Evolutionary conservation across 2,113 vertebrate genomes (phyloP), one percentile per base, ranked within the genome.

Genomic region (Peromyscus polionotus): DNA sequence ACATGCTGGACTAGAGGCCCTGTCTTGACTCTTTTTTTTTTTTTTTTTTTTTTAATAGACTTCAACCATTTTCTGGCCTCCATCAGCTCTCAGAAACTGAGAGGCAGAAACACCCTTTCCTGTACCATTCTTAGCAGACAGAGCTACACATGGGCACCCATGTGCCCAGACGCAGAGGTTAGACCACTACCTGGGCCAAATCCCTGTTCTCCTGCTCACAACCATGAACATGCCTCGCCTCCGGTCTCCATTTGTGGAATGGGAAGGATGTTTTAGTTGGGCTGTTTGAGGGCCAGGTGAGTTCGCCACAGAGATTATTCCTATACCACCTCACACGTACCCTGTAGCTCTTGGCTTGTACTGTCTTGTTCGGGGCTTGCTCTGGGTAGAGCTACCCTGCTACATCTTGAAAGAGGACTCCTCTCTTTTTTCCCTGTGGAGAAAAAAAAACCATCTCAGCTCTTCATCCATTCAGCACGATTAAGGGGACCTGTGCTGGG

Each of bases 171-270:
- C 11, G 8, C 0, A 19, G 63, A 80, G 7, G 20, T 91, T 59
- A 75, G 51, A 84, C 14, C 61, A 11, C 26, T 3, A 7, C 48
- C 63, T 36, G 31, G 42, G 22, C 68, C 94, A 94, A 72, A 73
- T 39, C 12, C 33, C 88, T 54, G n/a, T 8, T 68, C 22, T 17
- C 9, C 16, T 3, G 1, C 31, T 76, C 36, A 24, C 3, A 3
- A 26, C 54, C 68, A 20, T 6, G 4, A 61, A 3, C 20, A 3
- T 7, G 20, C 36, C 65, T n/a, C 48, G 26, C 48, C 48, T 96
- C 81, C 16, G 51, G 36, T 97, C 79, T 95, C 68, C 75, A 70
- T 36, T 36, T 45, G 26, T 87, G 87, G 20, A 94, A 45, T 45
- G 48, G 8, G 14, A 33, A 57, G 45, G 61, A 90, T 54, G 85